Evolutionary conservation across 92 coral and sea anemone genomes (phyloP).

Genomic region (Meandrina meandrites): DNA sequence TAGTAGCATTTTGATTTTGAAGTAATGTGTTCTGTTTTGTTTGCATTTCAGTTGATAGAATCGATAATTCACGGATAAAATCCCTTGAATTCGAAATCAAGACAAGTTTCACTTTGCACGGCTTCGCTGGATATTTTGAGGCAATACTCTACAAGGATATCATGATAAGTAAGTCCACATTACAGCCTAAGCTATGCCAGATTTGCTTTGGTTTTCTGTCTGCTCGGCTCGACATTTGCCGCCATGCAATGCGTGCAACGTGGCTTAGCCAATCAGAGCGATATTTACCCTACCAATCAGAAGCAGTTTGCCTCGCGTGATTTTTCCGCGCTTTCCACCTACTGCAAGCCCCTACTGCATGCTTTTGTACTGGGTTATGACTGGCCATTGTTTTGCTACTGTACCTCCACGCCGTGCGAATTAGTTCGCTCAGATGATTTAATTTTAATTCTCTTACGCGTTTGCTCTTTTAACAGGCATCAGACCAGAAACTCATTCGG

Average conservation of each 20-base stretch:
- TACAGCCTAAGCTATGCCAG: too few relatives aligned
- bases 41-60: constrained; percentile 55
- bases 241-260: neutral
- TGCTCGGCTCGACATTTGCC: neutral
- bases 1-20: neutral
- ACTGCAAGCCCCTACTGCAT: neutral
- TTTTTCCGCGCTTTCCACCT: neutral
- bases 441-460: too few relatives aligned
- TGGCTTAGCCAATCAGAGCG: neutral
- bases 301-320: neutral
- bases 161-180: constrained; percentile 72
- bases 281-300: neutral
- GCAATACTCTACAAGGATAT: constrained; percentile 83
- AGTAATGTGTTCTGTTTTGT: too few relatives aligned
- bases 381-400: neutral
- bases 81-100: constrained; percentile 75
- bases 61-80: constrained; percentile 88
- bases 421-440: neutral
- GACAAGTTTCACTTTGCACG: constrained; percentile 81
- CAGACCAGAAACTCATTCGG: constrained; percentile 94
- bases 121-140: constrained; percentile 96
- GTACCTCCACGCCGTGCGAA: neutral
- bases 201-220: neutral
- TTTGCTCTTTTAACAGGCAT: constrained; percentile 64
- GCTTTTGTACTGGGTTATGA: neutral